Base-by-base conservation (phyloP, 2,113 vertebrate species). In the Passer montanus region DNA sequence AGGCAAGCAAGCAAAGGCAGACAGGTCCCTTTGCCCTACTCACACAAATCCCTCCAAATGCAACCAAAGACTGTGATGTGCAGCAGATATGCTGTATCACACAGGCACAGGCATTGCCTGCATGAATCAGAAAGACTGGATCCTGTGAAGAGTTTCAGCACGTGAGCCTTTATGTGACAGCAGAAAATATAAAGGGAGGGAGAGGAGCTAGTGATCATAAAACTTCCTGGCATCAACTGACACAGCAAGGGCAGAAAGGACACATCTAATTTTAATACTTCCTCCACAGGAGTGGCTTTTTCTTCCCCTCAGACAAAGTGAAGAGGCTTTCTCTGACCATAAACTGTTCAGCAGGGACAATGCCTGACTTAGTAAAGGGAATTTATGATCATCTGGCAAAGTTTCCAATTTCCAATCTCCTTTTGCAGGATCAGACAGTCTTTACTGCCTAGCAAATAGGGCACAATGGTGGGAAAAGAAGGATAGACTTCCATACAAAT, bases 81-180 rank as follows among this genome's bases (percentile, higher is more conserved):
- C 93, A 89, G 93, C 69, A 95, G 89, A 94, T 93, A 93, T 0
- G 30, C 91, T 93, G 89, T 93, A 95, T 95, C 86, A 3, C 86
- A 78, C 89, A 81, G 69, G 56, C 46, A 68, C 76, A 94, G 93
- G 60, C 88, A 66, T 49, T 75, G 93, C 73, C 88, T 90, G 52
- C 68, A 27, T 91, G 91, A 91, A 93, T 94, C 3, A 0, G 76
- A 90, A 92, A 84, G 76, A 87, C 58, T 81, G 88, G 75, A 87
- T 43, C 83, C 94, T 90, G 72, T 23, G 43, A 95, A 75, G 33
- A 83, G 80, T 89, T 95, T 64, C 76, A 84, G 68, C 69, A 93
- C 4, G 1, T 92, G 46, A 95, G 85, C 69, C 53, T 90, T 86
- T 92, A 74, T 75, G 76, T 60, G 55, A 84, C 23, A 95, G 58